Evolutionary conservation across 2,797 vertebrate genomes (phyloP).

Genomic region (Thunnus albacares): DNA sequence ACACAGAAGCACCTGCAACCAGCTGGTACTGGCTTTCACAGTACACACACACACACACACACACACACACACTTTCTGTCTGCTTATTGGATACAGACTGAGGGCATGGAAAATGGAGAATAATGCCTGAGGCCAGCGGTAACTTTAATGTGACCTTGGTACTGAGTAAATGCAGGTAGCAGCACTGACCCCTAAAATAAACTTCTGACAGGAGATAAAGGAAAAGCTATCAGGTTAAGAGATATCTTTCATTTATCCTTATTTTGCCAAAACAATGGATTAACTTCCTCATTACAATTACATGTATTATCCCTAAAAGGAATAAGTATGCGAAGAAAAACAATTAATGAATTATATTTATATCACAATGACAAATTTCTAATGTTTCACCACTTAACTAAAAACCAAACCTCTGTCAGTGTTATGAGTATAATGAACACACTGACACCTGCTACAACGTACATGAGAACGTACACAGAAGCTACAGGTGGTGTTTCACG

Average conservation of each 20-base stretch:
- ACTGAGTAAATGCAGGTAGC: slow-evolving; percentile 21
- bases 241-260: not conserved
- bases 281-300: slow-evolving; percentile 17
- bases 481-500: slow-evolving; percentile 44
- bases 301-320: not conserved
- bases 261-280: slow-evolving; percentile 12
- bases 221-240: slow-evolving; percentile 3
- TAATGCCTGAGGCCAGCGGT: slow-evolving; percentile 9
- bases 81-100: slow-evolving; percentile 8
- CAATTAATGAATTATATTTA: slow-evolving; percentile 1
- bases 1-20: slow-evolving; percentile 48
- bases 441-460: slow-evolving; percentile 4
- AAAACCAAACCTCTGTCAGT: not conserved
- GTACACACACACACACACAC: not conserved
- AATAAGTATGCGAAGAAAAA: not conserved
- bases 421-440: not conserved
- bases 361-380: not conserved
- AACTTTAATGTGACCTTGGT: slow-evolving; percentile 47
- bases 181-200: slow-evolving; percentile 24
- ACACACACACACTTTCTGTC: not conserved
- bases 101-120: slow-evolving; percentile 21
- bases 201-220: not conserved
- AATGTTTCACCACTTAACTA: no score
- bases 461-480: slow-evolving; percentile 47
- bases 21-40: slow-evolving; percentile 52